Conservation (phyloP, 2,888 invertebrate genomes). For the Deroplatys truncata region DNA sequence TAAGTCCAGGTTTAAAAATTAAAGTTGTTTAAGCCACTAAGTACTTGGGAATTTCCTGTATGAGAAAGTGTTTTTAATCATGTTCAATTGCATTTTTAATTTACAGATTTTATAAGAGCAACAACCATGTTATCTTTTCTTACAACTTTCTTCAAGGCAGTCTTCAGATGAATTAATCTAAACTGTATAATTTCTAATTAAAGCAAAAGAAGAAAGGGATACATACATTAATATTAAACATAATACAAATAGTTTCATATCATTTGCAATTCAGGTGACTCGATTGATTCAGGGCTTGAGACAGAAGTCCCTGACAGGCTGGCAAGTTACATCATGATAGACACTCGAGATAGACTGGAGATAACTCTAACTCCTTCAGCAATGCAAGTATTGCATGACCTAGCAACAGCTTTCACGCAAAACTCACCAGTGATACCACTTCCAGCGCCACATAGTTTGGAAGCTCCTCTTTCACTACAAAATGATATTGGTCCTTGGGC, state of each 20-base stretch:
- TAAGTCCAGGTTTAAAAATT: too few relatives aligned
- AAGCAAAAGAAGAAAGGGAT: too few relatives aligned
- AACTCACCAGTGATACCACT: constrained; percentile 43
- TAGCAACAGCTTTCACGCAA: constrained; percentile 44
- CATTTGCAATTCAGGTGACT: constrained; percentile 39
- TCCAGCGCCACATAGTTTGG: constrained; percentile 41
- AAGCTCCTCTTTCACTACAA: constrained; percentile 48
- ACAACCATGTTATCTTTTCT: too few relatives aligned
- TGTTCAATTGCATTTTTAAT: too few relatives aligned
- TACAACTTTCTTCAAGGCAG: too few relatives aligned
- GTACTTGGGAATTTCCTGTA: too few relatives aligned
- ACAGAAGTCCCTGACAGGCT: constrained; percentile 45
- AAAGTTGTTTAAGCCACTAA: too few relatives aligned
- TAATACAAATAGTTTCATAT: background rate
- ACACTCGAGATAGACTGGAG: constrained; percentile 62
- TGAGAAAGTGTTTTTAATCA: too few relatives aligned
- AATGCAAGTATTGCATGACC: constrained; percentile 54
- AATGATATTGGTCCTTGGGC: constrained; percentile 57
- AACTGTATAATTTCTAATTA: too few relatives aligned
- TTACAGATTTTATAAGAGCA: too few relatives aligned
- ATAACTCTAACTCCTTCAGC: constrained; percentile 64
- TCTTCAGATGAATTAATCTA: too few relatives aligned
- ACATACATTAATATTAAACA: too few relatives aligned
- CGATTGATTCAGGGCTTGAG: constrained; percentile 52
- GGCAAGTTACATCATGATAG: constrained; percentile 65